phyloP scores from a whole-genome alignment of 2,888 invertebrate species.

The Tenthredo amoena region DNA sequence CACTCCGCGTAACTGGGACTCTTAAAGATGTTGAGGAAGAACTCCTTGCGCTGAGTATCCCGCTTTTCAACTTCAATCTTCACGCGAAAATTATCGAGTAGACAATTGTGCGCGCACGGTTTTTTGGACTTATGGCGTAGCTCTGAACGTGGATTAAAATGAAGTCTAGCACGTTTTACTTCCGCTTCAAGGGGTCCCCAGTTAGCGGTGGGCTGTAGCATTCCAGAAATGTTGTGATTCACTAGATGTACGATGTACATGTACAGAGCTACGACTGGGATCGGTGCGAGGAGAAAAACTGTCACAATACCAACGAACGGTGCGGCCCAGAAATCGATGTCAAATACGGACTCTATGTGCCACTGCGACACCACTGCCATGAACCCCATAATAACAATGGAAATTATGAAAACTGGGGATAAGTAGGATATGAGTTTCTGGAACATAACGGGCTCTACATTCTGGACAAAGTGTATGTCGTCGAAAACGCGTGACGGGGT shows the following conservation, averaged over 20 bases:
- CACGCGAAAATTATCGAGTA: constrained; percentile 26
- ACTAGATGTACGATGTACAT: constrained; percentile 16
- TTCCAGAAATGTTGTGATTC: constrained; percentile 33
- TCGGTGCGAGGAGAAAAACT: neutral
- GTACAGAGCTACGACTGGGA: constrained; percentile 18
- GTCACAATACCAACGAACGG: neutral
- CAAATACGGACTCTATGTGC: neutral
- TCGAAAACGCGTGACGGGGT: constrained; percentile 8
- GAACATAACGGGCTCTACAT: constrained; percentile 2
- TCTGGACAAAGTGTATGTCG: constrained; percentile 27
- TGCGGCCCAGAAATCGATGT: neutral
- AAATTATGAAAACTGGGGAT: neutral
- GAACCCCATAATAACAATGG: neutral
- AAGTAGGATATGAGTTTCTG: constrained; percentile 26
- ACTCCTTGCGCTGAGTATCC: constrained; percentile 24
- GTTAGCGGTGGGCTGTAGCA: constrained; percentile 18
- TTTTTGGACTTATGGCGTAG: constrained; percentile 19
- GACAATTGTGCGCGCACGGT: constrained; percentile 28
- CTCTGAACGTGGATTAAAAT: constrained; percentile 17
- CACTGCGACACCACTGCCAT: neutral
- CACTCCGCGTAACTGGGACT: constrained; percentile 20
- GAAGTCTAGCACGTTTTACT: constrained; percentile 21
- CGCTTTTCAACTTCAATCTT: constrained; percentile 45
- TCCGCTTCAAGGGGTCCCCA: constrained; percentile 34
- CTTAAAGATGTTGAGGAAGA: constrained; percentile 13